Percentiles rank a stretch among this genome's conserved stretches.
These are phyloP conservation scores for Aeoliscus strigatus DNA, from an alignment of 2,797 vertebrate species.

Conservation along the genomic window DNA sequence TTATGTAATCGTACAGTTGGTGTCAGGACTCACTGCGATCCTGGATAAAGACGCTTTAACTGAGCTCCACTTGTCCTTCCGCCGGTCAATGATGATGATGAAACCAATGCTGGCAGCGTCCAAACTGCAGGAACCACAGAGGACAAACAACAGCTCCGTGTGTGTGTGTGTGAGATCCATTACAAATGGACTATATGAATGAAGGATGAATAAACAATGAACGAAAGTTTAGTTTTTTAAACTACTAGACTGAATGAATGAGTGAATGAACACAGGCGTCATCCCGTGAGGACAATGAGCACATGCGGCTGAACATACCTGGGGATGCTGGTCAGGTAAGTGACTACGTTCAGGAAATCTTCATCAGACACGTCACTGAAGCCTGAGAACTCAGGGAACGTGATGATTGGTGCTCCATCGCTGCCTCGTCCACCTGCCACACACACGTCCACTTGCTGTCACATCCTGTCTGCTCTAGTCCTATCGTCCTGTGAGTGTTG, in stretches of 20 bases:
- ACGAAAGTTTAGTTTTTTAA: no score
- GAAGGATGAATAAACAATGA: no score
- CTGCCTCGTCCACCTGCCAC: conserved; percentile 86
- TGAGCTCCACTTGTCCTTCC: conserved; percentile 95
- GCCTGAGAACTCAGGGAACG: conserved; percentile 86
- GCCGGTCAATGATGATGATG: conserved; percentile 90
- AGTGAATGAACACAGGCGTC: background rate
- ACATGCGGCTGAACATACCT: no score
- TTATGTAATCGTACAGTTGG: no score
- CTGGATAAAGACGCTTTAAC: conserved; percentile 88
- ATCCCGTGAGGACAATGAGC: background rate
- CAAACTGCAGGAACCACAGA: conserved; percentile 78
- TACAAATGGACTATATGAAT: no score
- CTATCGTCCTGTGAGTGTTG: no score
- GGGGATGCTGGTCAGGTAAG: conserved; percentile 92
- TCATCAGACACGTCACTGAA: conserved; percentile 89
- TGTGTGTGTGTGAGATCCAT: background rate
- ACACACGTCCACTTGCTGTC: no score
- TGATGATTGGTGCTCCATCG: conserved; percentile 91
- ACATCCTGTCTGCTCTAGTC: no score
- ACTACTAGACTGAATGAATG: background rate
- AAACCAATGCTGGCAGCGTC: conserved; percentile 95
- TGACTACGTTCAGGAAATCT: conserved; percentile 91
- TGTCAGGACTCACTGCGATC: conserved; percentile 81
- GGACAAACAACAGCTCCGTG: no score